Percentiles rank a stretch among this genome's conserved stretches.
Conservation (phyloP, 2,113 vertebrate species). For the Morphnarchus princeps region DNA sequence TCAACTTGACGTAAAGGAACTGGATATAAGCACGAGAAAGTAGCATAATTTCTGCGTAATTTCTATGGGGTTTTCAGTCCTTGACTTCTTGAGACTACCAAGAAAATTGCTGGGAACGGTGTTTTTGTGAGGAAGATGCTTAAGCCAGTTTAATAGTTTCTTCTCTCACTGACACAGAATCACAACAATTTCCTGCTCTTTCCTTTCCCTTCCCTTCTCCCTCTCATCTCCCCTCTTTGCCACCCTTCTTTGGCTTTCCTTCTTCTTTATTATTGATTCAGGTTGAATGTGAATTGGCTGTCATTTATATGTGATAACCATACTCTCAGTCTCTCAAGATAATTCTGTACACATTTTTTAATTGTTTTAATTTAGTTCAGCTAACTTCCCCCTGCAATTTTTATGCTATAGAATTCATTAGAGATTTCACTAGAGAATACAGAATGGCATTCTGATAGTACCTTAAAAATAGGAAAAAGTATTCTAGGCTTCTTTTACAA, state of each 20-base stretch:
- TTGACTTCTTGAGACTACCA: neutral
- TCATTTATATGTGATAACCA: neutral
- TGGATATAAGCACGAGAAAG: neutral
- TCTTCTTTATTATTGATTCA: neutral
- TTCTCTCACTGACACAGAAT: neutral
- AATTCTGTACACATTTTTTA: neutral
- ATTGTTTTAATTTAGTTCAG: conserved; percentile 22
- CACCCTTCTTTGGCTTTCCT: neutral
- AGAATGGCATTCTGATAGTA: neutral
- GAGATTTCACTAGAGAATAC: neutral
- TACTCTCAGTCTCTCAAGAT: neutral
- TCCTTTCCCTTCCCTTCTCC: neutral
- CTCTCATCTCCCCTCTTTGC: neutral
- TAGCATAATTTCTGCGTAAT: neutral
- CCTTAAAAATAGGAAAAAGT: neutral
- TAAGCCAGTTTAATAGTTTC: neutral
- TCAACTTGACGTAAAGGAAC: neutral
- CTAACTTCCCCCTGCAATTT: neutral
- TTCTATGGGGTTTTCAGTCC: neutral
- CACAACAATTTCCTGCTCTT: neutral
- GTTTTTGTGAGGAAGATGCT: neutral
- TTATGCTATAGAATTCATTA: neutral
- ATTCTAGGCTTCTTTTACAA: neutral
- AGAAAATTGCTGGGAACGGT: neutral
- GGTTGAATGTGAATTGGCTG: neutral